Conservation (phyloP, 2,113 vertebrate genomes). For the Nycticorax nycticorax region DNA sequence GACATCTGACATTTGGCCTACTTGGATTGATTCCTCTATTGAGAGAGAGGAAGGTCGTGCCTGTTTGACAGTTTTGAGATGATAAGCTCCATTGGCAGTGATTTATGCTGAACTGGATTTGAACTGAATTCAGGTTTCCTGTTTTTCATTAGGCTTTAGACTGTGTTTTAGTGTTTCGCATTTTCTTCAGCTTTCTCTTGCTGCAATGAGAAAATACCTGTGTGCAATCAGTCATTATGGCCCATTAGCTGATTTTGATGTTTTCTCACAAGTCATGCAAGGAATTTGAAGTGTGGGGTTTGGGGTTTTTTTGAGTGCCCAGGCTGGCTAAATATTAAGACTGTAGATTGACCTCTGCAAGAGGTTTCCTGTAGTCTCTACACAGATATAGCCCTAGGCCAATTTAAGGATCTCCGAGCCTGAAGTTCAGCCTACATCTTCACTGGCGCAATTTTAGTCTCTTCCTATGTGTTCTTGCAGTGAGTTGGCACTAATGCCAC, state of each 20-base stretch:
- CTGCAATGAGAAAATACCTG: not conserved
- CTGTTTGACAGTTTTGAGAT: not conserved
- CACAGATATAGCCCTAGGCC: not conserved
- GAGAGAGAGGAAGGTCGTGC: not conserved
- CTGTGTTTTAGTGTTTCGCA: not conserved
- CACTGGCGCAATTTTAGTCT: not conserved
- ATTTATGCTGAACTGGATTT: not conserved
- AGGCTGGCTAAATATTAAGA: not conserved
- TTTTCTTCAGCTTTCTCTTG: not conserved
- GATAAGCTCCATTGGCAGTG: not conserved
- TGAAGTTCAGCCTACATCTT: not conserved
- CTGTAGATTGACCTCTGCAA: not conserved
- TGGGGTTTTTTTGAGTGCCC: not conserved
- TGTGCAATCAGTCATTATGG: not conserved
- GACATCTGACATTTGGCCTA: not conserved
- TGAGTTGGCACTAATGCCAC: not conserved
- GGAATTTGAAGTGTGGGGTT: not conserved
- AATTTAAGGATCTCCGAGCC: not conserved
- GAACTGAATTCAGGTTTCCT: not conserved
- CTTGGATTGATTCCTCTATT: slow-evolving; percentile 23
- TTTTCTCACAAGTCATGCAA: not conserved
- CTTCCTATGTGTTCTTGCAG: not conserved
- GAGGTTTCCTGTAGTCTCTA: not conserved
- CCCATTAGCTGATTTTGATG: not conserved
- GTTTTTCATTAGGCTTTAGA: not conserved